Evolutionary conservation across 2,888 invertebrate genomes (phyloP).

Genomic region (Ischnus inquisitorius): DNA sequence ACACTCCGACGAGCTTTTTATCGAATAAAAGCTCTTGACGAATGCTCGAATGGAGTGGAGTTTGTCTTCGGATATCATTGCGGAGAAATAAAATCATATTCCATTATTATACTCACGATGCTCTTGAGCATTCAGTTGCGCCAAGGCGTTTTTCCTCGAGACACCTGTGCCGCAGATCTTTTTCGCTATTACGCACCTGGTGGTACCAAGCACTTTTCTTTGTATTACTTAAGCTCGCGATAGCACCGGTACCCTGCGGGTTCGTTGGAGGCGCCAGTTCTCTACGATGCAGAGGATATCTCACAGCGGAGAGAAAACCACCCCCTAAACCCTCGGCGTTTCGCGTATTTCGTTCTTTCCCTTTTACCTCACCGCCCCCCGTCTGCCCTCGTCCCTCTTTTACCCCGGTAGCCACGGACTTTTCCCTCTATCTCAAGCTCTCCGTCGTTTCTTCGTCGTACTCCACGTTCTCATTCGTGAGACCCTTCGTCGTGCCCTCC

Average conservation of each 20-base stretch:
- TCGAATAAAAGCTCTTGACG: no score
- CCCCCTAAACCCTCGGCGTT: slow-evolving; percentile 75
- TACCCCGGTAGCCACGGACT: slow-evolving; percentile 46
- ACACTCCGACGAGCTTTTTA: no score
- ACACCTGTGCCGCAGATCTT: slow-evolving; percentile 14
- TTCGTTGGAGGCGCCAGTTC: slow-evolving; percentile 50
- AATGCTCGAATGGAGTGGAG: neutral
- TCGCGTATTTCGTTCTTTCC: slow-evolving; percentile 78
- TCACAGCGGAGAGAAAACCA: slow-evolving; percentile 82
- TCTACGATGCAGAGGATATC: slow-evolving; percentile 80
- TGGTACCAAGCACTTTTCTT: slow-evolving; percentile 59
- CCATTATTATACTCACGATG: neutral
- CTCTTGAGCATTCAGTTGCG: neutral
- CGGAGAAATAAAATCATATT: neutral
- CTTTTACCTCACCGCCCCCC: slow-evolving; percentile 8
- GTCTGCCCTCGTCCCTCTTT: slow-evolving; percentile 30
- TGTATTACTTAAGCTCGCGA: slow-evolving; percentile 57
- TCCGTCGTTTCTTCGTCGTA: slow-evolving; percentile 48
- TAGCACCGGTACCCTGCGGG: slow-evolving; percentile 32
- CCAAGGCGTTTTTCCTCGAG: slow-evolving; percentile 1
- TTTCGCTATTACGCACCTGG: slow-evolving; percentile 47
- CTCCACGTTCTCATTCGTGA: slow-evolving; percentile 56
- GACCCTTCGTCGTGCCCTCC: slow-evolving; percentile 64
- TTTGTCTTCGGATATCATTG: neutral
- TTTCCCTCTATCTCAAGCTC: slow-evolving; percentile 48